Conservation (phyloP, 2,888 invertebrate species). For the Sinopyrophorus schimmeli region DNA sequence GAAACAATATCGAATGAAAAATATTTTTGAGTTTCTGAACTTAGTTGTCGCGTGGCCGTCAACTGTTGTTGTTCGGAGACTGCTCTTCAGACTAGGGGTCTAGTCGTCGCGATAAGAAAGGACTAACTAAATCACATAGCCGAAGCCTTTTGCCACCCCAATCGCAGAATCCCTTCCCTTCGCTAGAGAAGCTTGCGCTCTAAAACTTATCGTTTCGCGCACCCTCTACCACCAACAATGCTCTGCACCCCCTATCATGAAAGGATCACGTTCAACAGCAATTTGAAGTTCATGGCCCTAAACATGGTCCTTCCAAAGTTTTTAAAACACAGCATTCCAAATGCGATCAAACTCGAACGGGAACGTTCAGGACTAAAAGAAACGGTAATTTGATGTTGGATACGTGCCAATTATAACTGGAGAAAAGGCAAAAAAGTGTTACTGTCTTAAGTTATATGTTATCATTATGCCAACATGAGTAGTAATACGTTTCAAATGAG, state of each 20-base stretch:
- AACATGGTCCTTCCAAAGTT: slow-evolving; percentile 23
- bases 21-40: too few species aligned
- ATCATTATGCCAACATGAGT: slow-evolving; percentile 16
- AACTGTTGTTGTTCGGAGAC: slow-evolving; percentile 41
- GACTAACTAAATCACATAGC: slow-evolving; percentile 54
- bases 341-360: too few species aligned
- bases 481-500: slow-evolving; percentile 26
- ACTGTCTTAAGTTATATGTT: slow-evolving; percentile 17
- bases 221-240: slow-evolving; percentile 40
- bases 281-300: slow-evolving; percentile 25
- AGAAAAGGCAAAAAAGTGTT: too few species aligned
- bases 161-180: slow-evolving; percentile 48
- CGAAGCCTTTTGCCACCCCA: slow-evolving; percentile 52
- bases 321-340: slow-evolving; percentile 14
- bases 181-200: slow-evolving; percentile 51
- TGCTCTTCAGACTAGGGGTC: slow-evolving; percentile 35
- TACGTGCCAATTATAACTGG: too few species aligned
- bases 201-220: slow-evolving; percentile 46
- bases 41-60: slow-evolving; percentile 42
- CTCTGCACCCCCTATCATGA: slow-evolving; percentile 27
- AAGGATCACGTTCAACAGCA: slow-evolving; percentile 30
- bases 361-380: too few species aligned
- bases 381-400: too few species aligned
- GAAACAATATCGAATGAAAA: too few species aligned
- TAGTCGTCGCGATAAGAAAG: slow-evolving; percentile 48